Conservation (phyloP, 1,140 invertebrate genomes). For the Centruroides sculpturatus region DNA sequence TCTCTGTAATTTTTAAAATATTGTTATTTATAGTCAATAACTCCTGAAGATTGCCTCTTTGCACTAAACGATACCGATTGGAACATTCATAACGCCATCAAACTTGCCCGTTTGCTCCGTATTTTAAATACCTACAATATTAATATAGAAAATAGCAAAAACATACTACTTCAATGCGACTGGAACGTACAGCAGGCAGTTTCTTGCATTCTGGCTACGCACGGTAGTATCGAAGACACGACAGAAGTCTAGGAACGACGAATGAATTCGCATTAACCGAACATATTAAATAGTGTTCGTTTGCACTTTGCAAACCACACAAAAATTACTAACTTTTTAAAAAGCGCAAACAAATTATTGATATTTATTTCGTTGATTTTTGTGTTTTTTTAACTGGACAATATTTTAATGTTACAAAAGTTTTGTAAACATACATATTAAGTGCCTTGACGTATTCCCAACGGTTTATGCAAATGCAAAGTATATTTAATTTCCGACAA, state of each 20-base stretch:
- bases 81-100: slow-evolving; percentile 76
- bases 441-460: too few species aligned
- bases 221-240: slow-evolving; percentile 6
- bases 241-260: slow-evolving; percentile 8
- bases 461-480: too few species aligned
- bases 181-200: slow-evolving; percentile 9
- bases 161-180: background rate
- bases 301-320: too few species aligned
- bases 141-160: slow-evolving; percentile 2
- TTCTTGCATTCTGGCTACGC: background rate
- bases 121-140: background rate
- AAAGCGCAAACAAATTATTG: too few species aligned
- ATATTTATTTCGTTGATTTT: too few species aligned
- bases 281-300: too few species aligned
- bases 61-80: slow-evolving; percentile 67
- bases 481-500: too few species aligned
- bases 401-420: too few species aligned
- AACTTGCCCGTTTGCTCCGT: slow-evolving; percentile 34
- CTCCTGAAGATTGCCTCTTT: slow-evolving; percentile 55
- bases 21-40: slow-evolving; percentile 37
- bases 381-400: too few species aligned
- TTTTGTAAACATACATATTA: too few species aligned
- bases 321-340: too few species aligned
- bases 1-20: slow-evolving; percentile 1
- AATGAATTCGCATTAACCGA: too few species aligned